Percentiles rank a stretch among this genome's conserved stretches.
Conservation (phyloP, 2,113 vertebrate genomes). For the Setophaga kirtlandii region DNA sequence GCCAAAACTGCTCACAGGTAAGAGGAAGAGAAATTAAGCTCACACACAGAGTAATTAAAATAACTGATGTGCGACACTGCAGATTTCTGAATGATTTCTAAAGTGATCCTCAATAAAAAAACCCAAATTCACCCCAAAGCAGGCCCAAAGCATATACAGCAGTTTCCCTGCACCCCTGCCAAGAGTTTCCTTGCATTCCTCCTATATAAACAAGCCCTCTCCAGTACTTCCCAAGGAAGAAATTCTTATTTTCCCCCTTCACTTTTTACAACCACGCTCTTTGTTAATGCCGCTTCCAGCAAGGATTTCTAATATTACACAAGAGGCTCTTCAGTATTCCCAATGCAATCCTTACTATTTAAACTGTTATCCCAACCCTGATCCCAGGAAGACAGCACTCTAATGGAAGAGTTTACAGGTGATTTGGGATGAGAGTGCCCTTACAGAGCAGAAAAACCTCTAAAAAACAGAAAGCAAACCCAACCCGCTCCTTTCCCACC, state of each 20-base stretch:
- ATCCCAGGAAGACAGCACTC: not conserved
- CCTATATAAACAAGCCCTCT: too few species aligned
- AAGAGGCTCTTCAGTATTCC: not conserved
- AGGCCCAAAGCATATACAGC: not conserved
- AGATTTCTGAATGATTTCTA: not conserved
- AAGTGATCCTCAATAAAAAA: not conserved
- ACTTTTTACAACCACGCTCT: not conserved
- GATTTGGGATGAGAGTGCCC: not conserved
- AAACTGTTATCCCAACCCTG: not conserved
- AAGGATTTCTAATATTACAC: fast-evolving
- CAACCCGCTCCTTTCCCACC: not conserved
- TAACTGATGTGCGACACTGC: not conserved
- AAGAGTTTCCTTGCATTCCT: not conserved
- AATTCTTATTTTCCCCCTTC: not conserved
- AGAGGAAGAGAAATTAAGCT: not conserved
- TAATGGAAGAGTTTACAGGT: not conserved
- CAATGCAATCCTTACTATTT: not conserved
- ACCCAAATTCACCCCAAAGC: fast-evolving
- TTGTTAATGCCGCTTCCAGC: fast-evolving
- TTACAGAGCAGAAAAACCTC: not conserved
- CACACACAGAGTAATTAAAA: not conserved
- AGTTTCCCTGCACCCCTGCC: not conserved
- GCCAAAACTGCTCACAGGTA: not conserved
- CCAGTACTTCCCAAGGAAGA: not conserved
- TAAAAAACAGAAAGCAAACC: not conserved